Base-by-base conservation (phyloP, 1,140 invertebrate genomes). In the Aphaenogaster floridana region DNA sequence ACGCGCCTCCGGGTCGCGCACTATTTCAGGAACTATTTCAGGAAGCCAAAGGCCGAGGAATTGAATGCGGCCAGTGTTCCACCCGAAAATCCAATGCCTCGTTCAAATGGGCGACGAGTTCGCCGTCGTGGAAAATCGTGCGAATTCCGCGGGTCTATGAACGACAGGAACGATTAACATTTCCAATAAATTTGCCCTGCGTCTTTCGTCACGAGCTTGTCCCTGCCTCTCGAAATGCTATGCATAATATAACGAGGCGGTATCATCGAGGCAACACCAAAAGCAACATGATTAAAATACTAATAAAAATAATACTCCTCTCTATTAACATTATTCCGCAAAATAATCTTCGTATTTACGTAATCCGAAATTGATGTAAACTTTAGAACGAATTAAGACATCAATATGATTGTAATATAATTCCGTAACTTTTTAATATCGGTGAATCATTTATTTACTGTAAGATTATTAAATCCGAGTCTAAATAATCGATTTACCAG, bases 21-120 rank as follows among this genome's bases (percentile, higher is more conserved):
- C 86, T 91, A 89, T 89, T 91, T 87, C 80, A 85, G 64, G 59
- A 91, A 91, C 90, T 91, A 91, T 91, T 91, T 91, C 90, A 91
- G 85, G 86, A 89, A 91, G 88, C 80, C 71, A 76, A 83, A 83
- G 72, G 59, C 74, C 54, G 77, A 87, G 66, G 66, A 77, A 50
- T 36, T 61, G 48, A 17, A 87, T 59, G 39, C 48, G 63, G 61
- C 42, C 74, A 34, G 57, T 80, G 79, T 80, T 88, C 80, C 76
- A 71, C 52, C 87, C 57, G 85, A 90, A 90, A 90, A 79, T 78
- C 61, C 64, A 50, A 69, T 39, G 64, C 28, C 36, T 52, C 85
- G 74, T 79, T 54, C 61, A 54, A 57, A 90, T 88, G 59, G 79
- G 45, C 78, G 66, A 83, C 52, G 77, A 89, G 74, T 85, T 87